These are phyloP conservation scores for Petroica traversi DNA, from an alignment of 2,113 vertebrate genomes.

Conservation along the genomic window DNA sequence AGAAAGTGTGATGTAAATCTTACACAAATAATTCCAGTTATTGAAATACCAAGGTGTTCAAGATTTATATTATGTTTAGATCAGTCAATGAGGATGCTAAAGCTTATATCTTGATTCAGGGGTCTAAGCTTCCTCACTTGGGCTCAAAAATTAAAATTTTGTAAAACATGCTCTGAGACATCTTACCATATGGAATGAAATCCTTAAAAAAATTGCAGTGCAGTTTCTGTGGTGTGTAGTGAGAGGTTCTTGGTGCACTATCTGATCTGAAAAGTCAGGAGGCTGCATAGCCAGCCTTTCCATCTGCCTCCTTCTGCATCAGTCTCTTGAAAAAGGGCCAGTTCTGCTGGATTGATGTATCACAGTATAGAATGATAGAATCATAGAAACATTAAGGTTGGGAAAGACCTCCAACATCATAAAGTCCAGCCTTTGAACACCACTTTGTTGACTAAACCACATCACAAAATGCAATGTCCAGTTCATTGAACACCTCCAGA, in stretches of 20 bases:
- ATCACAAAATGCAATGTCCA: accelerated
- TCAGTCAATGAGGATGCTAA: not conserved
- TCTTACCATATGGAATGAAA: not conserved
- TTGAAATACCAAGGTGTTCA: not conserved
- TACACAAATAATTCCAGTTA: not conserved
- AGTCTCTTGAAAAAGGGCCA: not conserved
- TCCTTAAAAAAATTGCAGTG: not conserved
- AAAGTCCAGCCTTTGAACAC: not conserved
- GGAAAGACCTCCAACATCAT: not conserved
- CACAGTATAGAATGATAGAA: not conserved
- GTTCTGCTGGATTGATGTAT: not conserved
- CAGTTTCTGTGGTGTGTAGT: not conserved
- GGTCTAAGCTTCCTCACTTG: not conserved
- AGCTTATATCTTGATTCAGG: not conserved
- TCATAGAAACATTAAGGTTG: not conserved
- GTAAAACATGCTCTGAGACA: not conserved
- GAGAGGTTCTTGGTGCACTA: not conserved
- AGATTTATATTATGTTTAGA: not conserved
- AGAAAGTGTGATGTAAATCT: not conserved
- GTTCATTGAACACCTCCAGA: not conserved
- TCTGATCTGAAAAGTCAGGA: not conserved
- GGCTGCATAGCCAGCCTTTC: not conserved
- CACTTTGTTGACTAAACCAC: not conserved
- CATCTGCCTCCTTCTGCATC: not conserved
- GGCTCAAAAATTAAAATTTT: not conserved